Base-by-base conservation (phyloP, 2,113 vertebrate species). In the Cyanoderma ruficeps region DNA sequence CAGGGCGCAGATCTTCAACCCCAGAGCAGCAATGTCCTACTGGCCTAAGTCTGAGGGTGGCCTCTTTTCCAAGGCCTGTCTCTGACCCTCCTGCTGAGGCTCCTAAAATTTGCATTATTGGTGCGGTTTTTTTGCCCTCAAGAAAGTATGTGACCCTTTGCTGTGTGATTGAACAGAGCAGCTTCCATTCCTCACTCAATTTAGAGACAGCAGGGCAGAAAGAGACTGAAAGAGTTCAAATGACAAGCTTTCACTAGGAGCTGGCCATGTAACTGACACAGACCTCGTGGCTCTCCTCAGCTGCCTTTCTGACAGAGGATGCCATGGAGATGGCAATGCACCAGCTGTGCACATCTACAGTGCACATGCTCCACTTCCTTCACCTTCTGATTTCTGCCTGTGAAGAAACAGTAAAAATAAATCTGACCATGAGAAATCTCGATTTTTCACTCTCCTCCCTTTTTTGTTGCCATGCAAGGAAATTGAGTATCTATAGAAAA, bases 381-480 rank as follows among this genome's bases (percentile, higher is more conserved):
- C 72, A 83, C 47, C 60, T 81, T 83, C 53, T 92, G 64, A 88
- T 88, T 88, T 87, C 64, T 31, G 52, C 47, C 63, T 57, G n/a
- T 75, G 75, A 81, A 96, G 75, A 94, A 72, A 69, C 18, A 44
- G 33, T 55, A 57, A 28, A 90, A 96, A 77, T 81, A 86, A 77
- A 68, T 88, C 72, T 86, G 63, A 74, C 49, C 27, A n/a, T 44
- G 44, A 91, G 53, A 24, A 90, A 70, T 15, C 39, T 80, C 30
- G 8, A 13, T 85, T 87, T 91, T 86, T 70, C 37, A 37, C n/a
- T 91, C 27, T 19, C 10, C 11, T 85, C 25, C n/a, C 68, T 27
- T 55, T 90, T 69, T 71, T 11, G 5, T 61, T 85, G 75, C 42
- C 5, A 6, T 68, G 37, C 27, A 35, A 27, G 56, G 30, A 90